A percentile compares a stretch with the other conserved stretches of the same genome.
phyloP scores from a whole-genome alignment of 2,888 invertebrate species.

The Ophion slaviceki region DNA sequence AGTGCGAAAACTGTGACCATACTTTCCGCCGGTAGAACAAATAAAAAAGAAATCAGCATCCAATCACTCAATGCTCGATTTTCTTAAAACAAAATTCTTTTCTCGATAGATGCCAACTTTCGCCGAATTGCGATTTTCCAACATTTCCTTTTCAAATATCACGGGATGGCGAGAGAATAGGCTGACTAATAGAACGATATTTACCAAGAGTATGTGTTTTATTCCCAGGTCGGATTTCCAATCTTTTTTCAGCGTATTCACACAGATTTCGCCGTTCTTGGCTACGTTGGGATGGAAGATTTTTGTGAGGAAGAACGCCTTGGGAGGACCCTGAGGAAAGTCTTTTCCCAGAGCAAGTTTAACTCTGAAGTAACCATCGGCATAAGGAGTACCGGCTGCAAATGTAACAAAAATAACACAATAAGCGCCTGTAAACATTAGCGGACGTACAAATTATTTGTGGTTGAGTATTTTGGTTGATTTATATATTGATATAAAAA shows the following conservation, averaged over 20 bases:
- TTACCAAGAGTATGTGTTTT: constrained; percentile 95
- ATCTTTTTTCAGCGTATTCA: constrained; percentile 97
- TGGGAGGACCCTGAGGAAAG: constrained; percentile 96
- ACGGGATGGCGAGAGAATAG: neutral
- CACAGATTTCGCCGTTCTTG: constrained; percentile 97
- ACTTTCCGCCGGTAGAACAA: neutral
- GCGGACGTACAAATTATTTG: too few relatives aligned
- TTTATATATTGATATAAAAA: too few relatives aligned
- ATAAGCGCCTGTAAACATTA: too few relatives aligned
- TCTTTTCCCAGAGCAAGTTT: constrained; percentile 96
- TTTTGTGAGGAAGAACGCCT: constrained; percentile 96
- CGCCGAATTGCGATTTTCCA: neutral
- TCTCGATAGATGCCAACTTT: too few relatives aligned
- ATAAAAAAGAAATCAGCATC: neutral
- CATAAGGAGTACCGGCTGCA: constrained; percentile 95
- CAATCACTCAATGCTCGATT: neutral
- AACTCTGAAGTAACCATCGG: constrained; percentile 94
- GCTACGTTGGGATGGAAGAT: constrained; percentile 99
- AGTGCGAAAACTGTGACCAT: neutral
- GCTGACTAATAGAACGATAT: constrained; percentile 69
- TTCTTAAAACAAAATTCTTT: neutral
- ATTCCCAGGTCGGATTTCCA: constrained; percentile 98
- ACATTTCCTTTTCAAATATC: neutral
- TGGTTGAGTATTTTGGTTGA: too few relatives aligned
- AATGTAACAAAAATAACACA: constrained; percentile 47